These are phyloP conservation scores for Harpagus bidentatus DNA, from an alignment of 2,113 vertebrate genomes.

Conservation along the genomic window DNA sequence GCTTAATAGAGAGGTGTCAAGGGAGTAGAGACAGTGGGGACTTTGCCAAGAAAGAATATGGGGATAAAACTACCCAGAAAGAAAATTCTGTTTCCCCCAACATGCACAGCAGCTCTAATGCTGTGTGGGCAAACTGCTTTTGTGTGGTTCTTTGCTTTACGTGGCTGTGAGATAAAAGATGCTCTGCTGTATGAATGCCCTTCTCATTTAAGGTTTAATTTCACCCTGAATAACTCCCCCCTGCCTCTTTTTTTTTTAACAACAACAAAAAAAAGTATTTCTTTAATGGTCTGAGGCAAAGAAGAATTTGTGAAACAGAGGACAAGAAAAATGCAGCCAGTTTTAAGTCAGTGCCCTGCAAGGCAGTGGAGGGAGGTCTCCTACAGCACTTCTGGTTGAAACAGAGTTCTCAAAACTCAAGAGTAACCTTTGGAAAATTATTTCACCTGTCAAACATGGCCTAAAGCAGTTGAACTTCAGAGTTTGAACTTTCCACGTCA, in stretches of 20 bases:
- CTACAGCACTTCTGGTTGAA: neutral
- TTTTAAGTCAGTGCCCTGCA: neutral
- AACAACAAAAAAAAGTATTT: neutral
- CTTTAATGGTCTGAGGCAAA: neutral
- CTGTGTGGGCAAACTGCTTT: neutral
- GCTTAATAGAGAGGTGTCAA: neutral
- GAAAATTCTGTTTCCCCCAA: neutral
- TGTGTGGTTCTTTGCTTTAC: neutral
- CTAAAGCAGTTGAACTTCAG: conserved; percentile 24
- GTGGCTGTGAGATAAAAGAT: neutral
- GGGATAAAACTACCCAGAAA: neutral
- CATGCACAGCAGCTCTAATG: neutral
- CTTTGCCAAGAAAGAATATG: neutral
- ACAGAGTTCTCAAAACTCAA: neutral
- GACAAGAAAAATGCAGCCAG: neutral
- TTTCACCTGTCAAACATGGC: neutral
- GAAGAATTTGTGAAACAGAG: neutral
- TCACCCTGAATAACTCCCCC: neutral
- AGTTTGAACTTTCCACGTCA: conserved; percentile 10
- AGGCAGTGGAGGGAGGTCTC: neutral
- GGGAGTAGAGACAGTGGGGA: neutral
- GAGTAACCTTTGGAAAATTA: conserved; percentile 25
- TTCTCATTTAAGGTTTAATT: neutral
- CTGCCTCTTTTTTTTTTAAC: neutral
- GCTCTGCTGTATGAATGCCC: neutral